Percentiles rank a stretch among this genome's conserved stretches.
Evolutionary conservation across 2,797 vertebrate genomes (phyloP).

Genomic region (Sylvia borin): DNA sequence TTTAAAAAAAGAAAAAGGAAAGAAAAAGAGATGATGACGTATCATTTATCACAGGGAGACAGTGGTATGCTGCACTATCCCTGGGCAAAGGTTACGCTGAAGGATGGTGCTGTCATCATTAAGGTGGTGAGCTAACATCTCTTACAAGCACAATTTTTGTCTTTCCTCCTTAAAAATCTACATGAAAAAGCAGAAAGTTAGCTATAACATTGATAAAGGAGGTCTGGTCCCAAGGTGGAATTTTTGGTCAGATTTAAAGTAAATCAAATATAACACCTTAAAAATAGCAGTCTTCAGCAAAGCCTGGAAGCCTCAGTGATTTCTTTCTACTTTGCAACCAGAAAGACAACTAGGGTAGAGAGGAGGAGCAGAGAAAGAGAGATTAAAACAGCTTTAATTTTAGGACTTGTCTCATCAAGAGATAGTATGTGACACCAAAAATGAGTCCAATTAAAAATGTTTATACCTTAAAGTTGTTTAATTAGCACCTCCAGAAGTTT

Average conservation of each 20-base stretch:
- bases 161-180: conserved; percentile 20
- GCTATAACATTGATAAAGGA: conserved; percentile 23
- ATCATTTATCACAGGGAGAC: conserved; percentile 31
- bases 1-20: neutral
- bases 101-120: neutral
- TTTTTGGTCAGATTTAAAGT: conserved; percentile 30
- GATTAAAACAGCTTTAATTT: conserved; percentile 58
- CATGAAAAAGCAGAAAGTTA: neutral
- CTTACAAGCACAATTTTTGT: neutral
- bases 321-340: conserved; percentile 32
- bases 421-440: conserved; percentile 38
- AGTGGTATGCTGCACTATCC: neutral
- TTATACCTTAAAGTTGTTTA: conserved; percentile 23
- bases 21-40: neutral
- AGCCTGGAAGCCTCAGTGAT: conserved; percentile 2
- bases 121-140: neutral
- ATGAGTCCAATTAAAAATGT: conserved; percentile 39
- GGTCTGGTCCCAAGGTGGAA: neutral
- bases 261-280: conserved; percentile 52
- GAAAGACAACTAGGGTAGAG: conserved; percentile 12
- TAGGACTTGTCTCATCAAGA: conserved; percentile 41
- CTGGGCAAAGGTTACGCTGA: conserved; percentile 16
- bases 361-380: conserved; percentile 5
- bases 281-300: conserved; percentile 42
- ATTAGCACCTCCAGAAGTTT: conserved; percentile 50